Conservation (phyloP, 2,113 vertebrate genomes). For the Melanerpes aurifrons region DNA sequence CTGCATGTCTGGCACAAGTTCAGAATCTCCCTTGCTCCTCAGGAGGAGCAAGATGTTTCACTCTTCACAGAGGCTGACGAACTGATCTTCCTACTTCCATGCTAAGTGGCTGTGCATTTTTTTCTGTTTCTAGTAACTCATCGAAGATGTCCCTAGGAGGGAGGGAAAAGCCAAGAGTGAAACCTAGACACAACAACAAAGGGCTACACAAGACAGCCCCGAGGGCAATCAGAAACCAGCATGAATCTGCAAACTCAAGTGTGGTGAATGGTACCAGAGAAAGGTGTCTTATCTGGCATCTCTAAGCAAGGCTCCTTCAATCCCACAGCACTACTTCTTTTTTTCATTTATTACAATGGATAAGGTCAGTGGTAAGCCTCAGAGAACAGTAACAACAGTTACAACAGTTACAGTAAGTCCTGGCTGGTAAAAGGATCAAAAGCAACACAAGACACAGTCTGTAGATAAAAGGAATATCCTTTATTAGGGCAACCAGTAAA, state of each 20-base stretch:
- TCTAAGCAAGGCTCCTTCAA: background rate
- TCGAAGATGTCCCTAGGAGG: conserved; percentile 92
- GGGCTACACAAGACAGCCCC: background rate
- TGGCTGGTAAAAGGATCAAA: background rate
- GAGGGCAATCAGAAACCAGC: background rate
- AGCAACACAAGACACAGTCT: background rate
- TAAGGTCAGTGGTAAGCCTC: background rate
- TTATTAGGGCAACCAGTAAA: background rate
- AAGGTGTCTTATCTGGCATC: background rate
- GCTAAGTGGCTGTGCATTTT: conserved; percentile 73
- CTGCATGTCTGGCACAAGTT: conserved; percentile 66
- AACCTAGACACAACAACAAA: background rate
- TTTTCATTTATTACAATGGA: background rate
- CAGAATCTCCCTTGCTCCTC: conserved; percentile 49
- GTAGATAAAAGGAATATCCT: background rate
- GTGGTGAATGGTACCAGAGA: background rate
- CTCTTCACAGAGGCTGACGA: conserved; percentile 75
- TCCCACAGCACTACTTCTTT: background rate
- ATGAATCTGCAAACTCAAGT: background rate
- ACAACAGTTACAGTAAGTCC: background rate
- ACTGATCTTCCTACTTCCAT: conserved; percentile 71
- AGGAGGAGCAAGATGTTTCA: conserved; percentile 47
- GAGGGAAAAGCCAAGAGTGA: background rate
- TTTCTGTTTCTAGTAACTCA: conserved; percentile 92
- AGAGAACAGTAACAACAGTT: background rate